A percentile compares a stretch with the other conserved stretches of the same genome.
phyloP scores from a whole-genome alignment of 1,140 invertebrate genomes.

The Planococcus citri region DNA sequence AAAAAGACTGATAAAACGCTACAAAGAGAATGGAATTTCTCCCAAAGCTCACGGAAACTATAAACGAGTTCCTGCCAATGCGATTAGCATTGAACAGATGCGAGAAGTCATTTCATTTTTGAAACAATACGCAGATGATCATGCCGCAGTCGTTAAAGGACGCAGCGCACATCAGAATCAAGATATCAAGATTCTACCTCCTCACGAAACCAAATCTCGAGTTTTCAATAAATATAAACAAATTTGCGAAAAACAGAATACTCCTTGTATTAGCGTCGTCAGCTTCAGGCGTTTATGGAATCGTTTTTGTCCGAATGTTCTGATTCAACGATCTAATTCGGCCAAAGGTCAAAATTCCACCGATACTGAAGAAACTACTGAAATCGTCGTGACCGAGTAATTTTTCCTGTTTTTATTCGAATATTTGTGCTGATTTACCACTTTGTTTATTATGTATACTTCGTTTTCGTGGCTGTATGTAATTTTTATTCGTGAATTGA shows the following conservation, averaged over 20 bases:
- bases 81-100: background rate
- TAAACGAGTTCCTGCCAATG: background rate
- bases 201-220: background rate
- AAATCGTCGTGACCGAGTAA: too few relatives aligned
- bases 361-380: background rate
- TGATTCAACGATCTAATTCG: background rate
- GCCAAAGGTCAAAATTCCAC: background rate
- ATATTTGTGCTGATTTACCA: too few relatives aligned
- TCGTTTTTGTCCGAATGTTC: background rate
- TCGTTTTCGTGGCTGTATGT: too few relatives aligned
- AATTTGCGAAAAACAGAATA: background rate
- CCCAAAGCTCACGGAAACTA: background rate
- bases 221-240: background rate
- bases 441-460: too few relatives aligned
- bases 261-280: background rate
- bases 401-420: too few relatives aligned
- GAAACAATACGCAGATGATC: background rate
- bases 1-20: background rate
- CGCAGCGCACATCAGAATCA: background rate
- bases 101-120: background rate
- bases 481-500: too few relatives aligned
- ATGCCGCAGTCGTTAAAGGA: background rate
- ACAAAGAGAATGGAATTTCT: background rate
- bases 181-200: background rate
- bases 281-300: background rate